Percentiles rank a stretch among this genome's conserved stretches.
Evolutionary conservation across 1,140 invertebrate species (phyloP).

Genomic region (Chlorops oryzae): DNA sequence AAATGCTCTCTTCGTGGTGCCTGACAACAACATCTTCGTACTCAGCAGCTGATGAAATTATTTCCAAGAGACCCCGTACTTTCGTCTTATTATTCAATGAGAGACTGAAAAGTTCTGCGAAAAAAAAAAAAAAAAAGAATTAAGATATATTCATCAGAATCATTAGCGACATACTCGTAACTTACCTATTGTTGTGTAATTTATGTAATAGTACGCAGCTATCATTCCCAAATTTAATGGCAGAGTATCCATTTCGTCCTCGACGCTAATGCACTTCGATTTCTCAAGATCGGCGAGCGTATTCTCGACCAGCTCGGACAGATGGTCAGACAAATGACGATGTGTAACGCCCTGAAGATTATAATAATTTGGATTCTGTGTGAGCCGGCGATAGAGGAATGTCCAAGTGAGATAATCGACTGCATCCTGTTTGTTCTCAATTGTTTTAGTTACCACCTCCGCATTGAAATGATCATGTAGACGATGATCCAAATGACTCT

Average conservation of each 20-base stretch:
- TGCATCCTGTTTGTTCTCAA: slow-evolving; percentile 99
- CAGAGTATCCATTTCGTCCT: slow-evolving; percentile 95
- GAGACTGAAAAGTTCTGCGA: slow-evolving; percentile 88
- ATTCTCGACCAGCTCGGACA: slow-evolving; percentile 96
- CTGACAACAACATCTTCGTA: slow-evolving; percentile 92
- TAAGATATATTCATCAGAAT: background rate
- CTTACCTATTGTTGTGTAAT: slow-evolving; percentile 95
- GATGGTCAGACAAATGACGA: slow-evolving; percentile 93
- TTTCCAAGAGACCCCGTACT: slow-evolving; percentile 92
- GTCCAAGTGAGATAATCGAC: slow-evolving; percentile 99
- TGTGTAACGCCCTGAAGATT: slow-evolving; percentile 95
- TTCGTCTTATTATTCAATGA: slow-evolving; percentile 97
- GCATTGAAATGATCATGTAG: slow-evolving; percentile 99
- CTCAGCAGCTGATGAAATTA: slow-evolving; percentile 95
- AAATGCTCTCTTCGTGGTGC: slow-evolving; percentile 88
- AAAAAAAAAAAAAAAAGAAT: slow-evolving; percentile 17
- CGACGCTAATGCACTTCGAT: slow-evolving; percentile 95
- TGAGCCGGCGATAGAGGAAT: slow-evolving; percentile 92
- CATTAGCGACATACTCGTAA: background rate
- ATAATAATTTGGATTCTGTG: slow-evolving; percentile 99
- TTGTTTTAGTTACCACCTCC: slow-evolving; percentile 98
- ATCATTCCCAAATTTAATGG: slow-evolving; percentile 99
- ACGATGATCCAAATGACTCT: slow-evolving; percentile 93
- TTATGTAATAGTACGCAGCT: slow-evolving; percentile 99
- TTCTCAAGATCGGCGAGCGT: slow-evolving; percentile 94